Conservation (phyloP, 2,888 invertebrate genomes). For the Drosophila sordidapex region DNA sequence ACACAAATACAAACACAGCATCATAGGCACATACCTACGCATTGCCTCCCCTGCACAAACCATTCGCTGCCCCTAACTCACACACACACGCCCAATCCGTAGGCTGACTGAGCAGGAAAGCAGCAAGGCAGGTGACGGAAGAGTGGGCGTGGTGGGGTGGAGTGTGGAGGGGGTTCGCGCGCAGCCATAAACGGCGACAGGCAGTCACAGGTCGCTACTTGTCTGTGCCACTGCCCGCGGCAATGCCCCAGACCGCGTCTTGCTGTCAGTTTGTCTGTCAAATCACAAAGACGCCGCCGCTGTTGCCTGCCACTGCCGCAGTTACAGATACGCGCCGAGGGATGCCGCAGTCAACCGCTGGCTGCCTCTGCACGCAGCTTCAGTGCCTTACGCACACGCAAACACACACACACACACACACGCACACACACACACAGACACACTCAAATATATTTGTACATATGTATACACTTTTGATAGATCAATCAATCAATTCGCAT, state of each 20-base stretch:
- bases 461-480: conserved; percentile 74
- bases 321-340: conserved; percentile 62
- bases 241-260: conserved; percentile 60
- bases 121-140: conserved; percentile 6
- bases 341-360: conserved; percentile 44
- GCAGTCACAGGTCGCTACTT: conserved; percentile 68
- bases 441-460: conserved; percentile 30
- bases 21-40: conserved; percentile 57
- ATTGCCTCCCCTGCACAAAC: conserved; percentile 12
- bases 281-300: conserved; percentile 71
- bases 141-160: conserved; percentile 9
- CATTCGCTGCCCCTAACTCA: conserved; percentile 3
- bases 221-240: conserved; percentile 46
- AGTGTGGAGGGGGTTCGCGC: conserved; percentile 45
- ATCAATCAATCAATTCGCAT: conserved; percentile 78
- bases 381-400: conserved; percentile 9
- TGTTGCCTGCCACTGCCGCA: conserved; percentile 16
- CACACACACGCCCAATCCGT: conserved; percentile 22
- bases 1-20: conserved; percentile 30
- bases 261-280: conserved; percentile 79
- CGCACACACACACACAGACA: conserved; percentile 14
- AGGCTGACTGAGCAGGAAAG: conserved; percentile 36
- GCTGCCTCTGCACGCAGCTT: conserved; percentile 23
- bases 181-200: conserved; percentile 81
- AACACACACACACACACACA: conserved; percentile 17